phyloP scores from a whole-genome alignment of 2,888 invertebrate genomes.

The Selenia dentaria region DNA sequence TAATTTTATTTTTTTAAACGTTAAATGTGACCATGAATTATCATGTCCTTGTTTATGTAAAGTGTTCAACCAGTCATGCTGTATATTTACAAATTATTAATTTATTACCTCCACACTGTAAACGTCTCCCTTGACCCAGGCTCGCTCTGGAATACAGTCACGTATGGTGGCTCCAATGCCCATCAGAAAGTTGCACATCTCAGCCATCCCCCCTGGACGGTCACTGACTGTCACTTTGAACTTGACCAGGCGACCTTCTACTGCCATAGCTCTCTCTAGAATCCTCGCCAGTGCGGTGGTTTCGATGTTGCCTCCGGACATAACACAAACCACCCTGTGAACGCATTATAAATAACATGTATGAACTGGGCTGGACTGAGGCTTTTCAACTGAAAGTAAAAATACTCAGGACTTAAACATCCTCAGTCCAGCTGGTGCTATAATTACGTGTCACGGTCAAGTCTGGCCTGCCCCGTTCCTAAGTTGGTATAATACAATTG shows the following conservation, averaged over 20 bases:
- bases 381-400: no score
- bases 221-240: constrained; percentile 89
- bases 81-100: no score
- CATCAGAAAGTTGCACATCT: constrained; percentile 89
- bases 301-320: constrained; percentile 96
- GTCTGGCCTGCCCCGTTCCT: no score
- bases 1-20: no score
- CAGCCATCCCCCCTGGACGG: constrained; percentile 94
- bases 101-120: constrained; percentile 83
- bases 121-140: constrained; percentile 96
- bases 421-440: no score
- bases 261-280: constrained; percentile 94
- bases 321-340: constrained; percentile 90
- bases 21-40: no score
- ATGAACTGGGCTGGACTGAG: no score
- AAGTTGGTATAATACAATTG: no score
- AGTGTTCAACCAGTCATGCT: no score
- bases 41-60: no score
- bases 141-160: constrained; percentile 97
- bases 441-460: no score
- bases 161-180: constrained; percentile 93
- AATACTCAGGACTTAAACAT: no score
- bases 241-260: constrained; percentile 90
- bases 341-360: background rate
- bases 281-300: constrained; percentile 94